Evolutionary conservation across 2,113 vertebrate genomes (phyloP).

Genomic region (Danionella cerebrum): DNA sequence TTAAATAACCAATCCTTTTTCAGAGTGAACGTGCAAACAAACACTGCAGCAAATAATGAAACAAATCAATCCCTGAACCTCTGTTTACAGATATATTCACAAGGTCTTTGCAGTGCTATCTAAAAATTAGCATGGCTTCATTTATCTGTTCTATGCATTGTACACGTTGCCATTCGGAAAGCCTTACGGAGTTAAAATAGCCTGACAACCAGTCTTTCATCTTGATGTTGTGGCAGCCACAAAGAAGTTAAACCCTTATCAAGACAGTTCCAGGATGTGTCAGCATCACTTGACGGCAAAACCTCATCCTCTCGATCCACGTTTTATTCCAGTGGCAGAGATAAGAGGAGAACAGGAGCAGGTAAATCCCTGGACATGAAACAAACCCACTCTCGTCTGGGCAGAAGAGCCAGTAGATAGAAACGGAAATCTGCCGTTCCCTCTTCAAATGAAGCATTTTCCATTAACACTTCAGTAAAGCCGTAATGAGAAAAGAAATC

Average conservation of each 20-base stretch:
- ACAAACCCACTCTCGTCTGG: constrained; percentile 53
- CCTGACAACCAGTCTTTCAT: constrained; percentile 67
- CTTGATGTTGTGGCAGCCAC: constrained; percentile 74
- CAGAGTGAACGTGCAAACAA: constrained; percentile 7
- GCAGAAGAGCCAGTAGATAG: not conserved
- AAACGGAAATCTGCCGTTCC: constrained; percentile 15
- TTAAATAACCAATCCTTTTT: constrained; percentile 10
- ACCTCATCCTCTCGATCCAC: constrained; percentile 74
- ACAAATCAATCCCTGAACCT: constrained; percentile 5
- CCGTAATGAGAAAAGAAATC: constrained; percentile 5
- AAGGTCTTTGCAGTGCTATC: constrained; percentile 11
- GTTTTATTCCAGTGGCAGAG: constrained; percentile 77
- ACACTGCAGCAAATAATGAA: not conserved
- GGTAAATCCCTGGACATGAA: constrained; percentile 81
- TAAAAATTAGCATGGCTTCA: constrained; percentile 24
- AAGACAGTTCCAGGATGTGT: constrained; percentile 73
- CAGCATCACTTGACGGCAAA: constrained; percentile 76
- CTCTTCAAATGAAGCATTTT: constrained; percentile 28
- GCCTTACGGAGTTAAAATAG: not conserved
- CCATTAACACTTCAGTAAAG: constrained; percentile 25
- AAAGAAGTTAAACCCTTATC: constrained; percentile 85
- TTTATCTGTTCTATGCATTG: constrained; percentile 26
- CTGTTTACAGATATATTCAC: not conserved
- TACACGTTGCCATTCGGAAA: not conserved
- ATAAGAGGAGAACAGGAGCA: constrained; percentile 80